A percentile compares a stretch with the other conserved stretches of the same genome.
phyloP scores from a whole-genome alignment of 2,888 invertebrate species.

The Nyleta sp. region DNA sequence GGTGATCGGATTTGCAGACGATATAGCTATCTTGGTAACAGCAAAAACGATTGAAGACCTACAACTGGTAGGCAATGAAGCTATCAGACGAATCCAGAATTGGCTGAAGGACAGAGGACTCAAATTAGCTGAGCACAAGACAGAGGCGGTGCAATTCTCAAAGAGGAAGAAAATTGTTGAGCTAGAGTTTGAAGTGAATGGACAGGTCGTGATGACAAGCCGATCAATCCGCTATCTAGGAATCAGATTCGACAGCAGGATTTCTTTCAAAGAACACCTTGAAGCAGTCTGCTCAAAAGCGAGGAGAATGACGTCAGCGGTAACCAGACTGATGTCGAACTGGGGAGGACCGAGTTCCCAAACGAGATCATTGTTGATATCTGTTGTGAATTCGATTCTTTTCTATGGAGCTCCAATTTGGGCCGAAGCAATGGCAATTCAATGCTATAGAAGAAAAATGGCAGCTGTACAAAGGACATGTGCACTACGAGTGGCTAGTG shows the following conservation, averaged over 20 bases:
- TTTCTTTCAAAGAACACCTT: neutral
- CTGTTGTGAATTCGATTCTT: conserved; percentile 60
- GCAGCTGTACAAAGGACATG: conserved; percentile 24
- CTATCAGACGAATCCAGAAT: neutral
- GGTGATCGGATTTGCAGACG: conserved; percentile 69
- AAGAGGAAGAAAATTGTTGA: conserved; percentile 44
- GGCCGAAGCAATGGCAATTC: conserved; percentile 16
- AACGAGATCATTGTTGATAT: conserved; percentile 50
- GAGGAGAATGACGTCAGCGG: neutral
- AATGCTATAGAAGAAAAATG: conserved; percentile 25
- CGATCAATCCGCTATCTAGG: conserved; percentile 66
- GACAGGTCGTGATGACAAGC: conserved; percentile 52
- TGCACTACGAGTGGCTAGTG: conserved; percentile 52
- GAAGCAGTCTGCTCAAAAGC: neutral
- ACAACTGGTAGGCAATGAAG: conserved; percentile 28
- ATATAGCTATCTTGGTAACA: neutral
- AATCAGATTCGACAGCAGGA: conserved; percentile 34
- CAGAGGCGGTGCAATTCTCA: conserved; percentile 63
- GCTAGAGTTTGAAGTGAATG: conserved; percentile 19
- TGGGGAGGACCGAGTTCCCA: conserved; percentile 60
- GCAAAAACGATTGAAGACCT: neutral
- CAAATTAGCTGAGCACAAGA: conserved; percentile 59
- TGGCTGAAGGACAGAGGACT: conserved; percentile 36
- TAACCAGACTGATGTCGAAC: conserved; percentile 66
- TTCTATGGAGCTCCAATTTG: conserved; percentile 52